phyloP scores from a whole-genome alignment of 2,797 vertebrate genomes.

The Trematocara caparti region DNA sequence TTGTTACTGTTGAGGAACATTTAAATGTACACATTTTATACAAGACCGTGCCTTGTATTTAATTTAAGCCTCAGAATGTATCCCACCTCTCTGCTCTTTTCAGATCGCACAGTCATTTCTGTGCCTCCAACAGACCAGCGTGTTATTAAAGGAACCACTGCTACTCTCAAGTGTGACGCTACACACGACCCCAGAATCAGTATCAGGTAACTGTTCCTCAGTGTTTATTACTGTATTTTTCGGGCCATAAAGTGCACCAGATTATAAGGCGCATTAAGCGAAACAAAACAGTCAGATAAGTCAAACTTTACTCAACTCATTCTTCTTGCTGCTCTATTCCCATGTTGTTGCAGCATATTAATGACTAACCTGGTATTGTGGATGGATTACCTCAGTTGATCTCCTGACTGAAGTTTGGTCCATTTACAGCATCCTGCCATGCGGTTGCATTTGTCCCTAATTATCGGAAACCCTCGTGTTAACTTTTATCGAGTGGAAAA shows the following conservation, averaged over 20 bases:
- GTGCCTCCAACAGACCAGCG: slow-evolving; percentile 84
- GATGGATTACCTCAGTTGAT: background rate
- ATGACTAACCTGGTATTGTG: background rate
- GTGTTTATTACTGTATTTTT: background rate
- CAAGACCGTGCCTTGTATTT: background rate
- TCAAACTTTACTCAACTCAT: background rate
- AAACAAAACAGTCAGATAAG: background rate
- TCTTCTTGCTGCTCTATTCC: background rate
- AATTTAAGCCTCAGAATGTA: background rate
- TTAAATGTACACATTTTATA: slow-evolving; percentile 3
- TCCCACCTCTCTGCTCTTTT: background rate
- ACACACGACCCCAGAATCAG: slow-evolving; percentile 86
- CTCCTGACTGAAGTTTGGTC: background rate
- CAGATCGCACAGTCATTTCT: slow-evolving; percentile 87
- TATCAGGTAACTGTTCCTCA: slow-evolving; percentile 72
- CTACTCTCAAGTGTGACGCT: slow-evolving; percentile 82
- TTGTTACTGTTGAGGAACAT: background rate
- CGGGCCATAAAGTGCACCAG: background rate
- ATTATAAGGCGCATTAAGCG: background rate
- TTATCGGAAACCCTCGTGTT: background rate
- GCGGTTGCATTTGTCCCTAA: background rate
- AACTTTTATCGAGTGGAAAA: background rate
- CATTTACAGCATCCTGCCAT: background rate
- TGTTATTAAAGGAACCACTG: slow-evolving; percentile 94
- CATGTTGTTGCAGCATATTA: background rate